Percentiles rank a stretch among this genome's conserved stretches.
Evolutionary conservation across 2,113 vertebrate species (phyloP).

Genomic region (Miniopterus natalensis): DNA sequence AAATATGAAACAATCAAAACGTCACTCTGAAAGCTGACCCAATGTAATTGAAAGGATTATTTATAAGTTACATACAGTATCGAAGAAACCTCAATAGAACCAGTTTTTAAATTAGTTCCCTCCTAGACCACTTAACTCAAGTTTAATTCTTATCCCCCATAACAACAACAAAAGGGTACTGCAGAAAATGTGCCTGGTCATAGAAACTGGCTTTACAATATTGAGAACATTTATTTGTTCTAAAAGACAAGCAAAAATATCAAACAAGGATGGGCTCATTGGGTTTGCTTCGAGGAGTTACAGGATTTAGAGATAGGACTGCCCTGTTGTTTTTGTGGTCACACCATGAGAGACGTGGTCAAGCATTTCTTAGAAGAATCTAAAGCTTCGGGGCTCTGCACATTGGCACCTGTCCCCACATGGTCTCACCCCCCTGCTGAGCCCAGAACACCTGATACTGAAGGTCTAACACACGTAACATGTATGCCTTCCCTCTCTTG

Average conservation of each 20-base stretch:
- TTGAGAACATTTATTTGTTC: neutral
- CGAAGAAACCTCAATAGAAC: slow-evolving; percentile 23
- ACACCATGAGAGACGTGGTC: neutral
- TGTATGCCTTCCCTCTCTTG: neutral
- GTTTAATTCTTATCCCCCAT: neutral
- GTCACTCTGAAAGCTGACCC: neutral
- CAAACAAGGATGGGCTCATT: neutral
- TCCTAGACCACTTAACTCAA: slow-evolving; percentile 4
- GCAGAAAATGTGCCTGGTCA: neutral
- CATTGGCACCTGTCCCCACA: neutral
- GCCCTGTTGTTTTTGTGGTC: neutral
- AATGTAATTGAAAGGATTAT: neutral
- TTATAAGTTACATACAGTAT: neutral
- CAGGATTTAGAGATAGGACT: neutral
- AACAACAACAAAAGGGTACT: neutral
- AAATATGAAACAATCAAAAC: slow-evolving; percentile 46
- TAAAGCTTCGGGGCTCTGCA: neutral
- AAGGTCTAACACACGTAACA: neutral
- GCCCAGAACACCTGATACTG: neutral
- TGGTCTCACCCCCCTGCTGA: neutral
- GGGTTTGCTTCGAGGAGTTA: neutral
- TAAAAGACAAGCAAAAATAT: neutral
- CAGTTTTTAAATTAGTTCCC: neutral
- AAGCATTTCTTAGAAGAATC: neutral
- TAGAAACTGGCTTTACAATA: neutral